Conservation (phyloP, 1,140 invertebrate genomes). For the Bombus superbus region DNA sequence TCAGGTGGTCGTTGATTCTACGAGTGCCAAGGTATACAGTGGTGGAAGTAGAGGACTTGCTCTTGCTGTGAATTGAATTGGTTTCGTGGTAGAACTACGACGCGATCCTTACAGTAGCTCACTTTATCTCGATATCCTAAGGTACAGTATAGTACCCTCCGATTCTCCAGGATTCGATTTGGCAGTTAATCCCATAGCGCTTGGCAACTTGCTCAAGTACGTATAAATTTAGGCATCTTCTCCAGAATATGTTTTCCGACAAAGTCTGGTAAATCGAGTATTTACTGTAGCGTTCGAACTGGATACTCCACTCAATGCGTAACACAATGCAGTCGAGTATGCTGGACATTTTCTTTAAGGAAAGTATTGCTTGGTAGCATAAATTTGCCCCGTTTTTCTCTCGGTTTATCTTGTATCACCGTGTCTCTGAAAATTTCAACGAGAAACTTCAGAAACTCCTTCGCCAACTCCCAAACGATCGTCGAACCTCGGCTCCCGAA, state of each 20-base stretch:
- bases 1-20: neutral
- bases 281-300: neutral
- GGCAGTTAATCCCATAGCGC: neutral
- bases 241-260: neutral
- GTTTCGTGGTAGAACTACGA: neutral
- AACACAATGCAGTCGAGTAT: neutral
- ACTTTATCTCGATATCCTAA: neutral
- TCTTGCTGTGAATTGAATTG: neutral
- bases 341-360: too few species aligned
- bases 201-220: neutral
- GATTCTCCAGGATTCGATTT: neutral
- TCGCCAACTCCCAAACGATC: too few species aligned
- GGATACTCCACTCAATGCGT: neutral
- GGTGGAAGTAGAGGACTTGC: too few species aligned
- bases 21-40: neutral
- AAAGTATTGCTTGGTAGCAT: too few species aligned
- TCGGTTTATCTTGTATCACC: too few species aligned
- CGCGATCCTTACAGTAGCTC: neutral
- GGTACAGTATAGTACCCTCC: neutral
- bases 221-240: neutral
- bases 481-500: too few species aligned
- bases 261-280: neutral
- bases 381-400: too few species aligned
- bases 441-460: too few species aligned
- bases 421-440: too few species aligned